Evolutionary conservation across 2,113 vertebrate genomes (phyloP).

Genomic region (Poicephalus gulielmi): DNA sequence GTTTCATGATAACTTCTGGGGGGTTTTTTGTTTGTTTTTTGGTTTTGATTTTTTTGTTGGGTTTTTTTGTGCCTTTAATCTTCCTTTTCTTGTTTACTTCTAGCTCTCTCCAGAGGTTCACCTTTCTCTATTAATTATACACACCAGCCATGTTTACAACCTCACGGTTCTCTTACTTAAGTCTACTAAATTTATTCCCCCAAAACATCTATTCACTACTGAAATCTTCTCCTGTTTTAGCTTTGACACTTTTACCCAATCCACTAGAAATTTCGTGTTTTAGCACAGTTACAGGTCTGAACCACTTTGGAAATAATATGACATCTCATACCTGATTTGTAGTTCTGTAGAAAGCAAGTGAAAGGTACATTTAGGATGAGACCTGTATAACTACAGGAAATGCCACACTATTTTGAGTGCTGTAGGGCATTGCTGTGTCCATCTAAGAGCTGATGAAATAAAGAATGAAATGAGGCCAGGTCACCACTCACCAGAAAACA

Average conservation of each 20-base stretch:
- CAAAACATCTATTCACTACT: background rate
- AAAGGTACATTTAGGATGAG: background rate
- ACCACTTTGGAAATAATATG: fast-evolving
- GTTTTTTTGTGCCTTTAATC: background rate
- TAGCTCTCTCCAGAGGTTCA: background rate
- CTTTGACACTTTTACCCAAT: background rate
- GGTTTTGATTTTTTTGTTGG: too few relatives aligned
- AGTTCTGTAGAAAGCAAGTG: background rate
- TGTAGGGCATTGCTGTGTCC: background rate
- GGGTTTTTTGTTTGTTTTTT: background rate
- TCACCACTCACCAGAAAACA: background rate
- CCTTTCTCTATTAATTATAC: background rate
- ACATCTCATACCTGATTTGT: background rate
- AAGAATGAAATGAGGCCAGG: background rate
- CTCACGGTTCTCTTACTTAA: background rate
- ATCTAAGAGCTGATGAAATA: background rate
- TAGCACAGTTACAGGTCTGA: background rate
- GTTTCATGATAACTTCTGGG: background rate
- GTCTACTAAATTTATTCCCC: background rate
- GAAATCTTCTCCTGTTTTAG: background rate
- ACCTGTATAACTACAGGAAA: background rate
- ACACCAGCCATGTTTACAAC: background rate
- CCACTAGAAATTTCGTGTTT: background rate
- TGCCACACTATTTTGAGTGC: background rate
- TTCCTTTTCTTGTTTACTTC: background rate